These are phyloP conservation scores for Drosophila subobscura DNA, from an alignment of 1,140 invertebrate genomes.

Conservation along the genomic window DNA sequence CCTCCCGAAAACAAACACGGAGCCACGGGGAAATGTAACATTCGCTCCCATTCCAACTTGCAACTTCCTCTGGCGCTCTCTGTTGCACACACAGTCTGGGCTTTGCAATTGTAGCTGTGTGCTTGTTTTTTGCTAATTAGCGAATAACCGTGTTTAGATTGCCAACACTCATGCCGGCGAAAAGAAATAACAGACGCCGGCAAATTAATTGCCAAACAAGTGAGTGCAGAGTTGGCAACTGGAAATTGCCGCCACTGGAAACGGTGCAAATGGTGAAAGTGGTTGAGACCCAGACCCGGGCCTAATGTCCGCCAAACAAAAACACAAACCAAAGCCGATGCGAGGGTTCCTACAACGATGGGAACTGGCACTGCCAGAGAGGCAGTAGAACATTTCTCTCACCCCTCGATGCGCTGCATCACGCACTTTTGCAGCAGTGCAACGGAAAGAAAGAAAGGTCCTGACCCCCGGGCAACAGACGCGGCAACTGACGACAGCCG, in stretches of 20 bases:
- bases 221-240: conserved; percentile 79
- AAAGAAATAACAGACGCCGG: conserved; percentile 80
- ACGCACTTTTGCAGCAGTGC: conserved; percentile 65
- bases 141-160: conserved; percentile 82
- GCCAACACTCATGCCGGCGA: conserved; percentile 74
- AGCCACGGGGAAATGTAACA: conserved; percentile 75
- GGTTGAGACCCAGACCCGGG: conserved; percentile 29
- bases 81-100: conserved; percentile 4
- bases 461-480: conserved; percentile 60
- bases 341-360: background rate
- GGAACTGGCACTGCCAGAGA: too few species aligned
- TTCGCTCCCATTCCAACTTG: conserved; percentile 3
- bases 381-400: too few species aligned
- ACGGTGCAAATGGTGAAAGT: background rate
- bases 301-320: conserved; percentile 59
- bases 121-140: conserved; percentile 81
- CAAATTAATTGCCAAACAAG: conserved; percentile 82
- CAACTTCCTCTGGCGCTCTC: background rate
- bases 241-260: conserved; percentile 59
- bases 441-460: conserved; percentile 58
- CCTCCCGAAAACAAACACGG: conserved; percentile 71
- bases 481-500: conserved; percentile 36
- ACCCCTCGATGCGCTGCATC: conserved; percentile 52
- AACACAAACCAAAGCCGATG: conserved; percentile 26
- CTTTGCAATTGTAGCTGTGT: conserved; percentile 51